These are phyloP conservation scores for Pantherophis guttatus DNA, from an alignment of 2,113 vertebrate genomes.

Conservation along the genomic window DNA sequence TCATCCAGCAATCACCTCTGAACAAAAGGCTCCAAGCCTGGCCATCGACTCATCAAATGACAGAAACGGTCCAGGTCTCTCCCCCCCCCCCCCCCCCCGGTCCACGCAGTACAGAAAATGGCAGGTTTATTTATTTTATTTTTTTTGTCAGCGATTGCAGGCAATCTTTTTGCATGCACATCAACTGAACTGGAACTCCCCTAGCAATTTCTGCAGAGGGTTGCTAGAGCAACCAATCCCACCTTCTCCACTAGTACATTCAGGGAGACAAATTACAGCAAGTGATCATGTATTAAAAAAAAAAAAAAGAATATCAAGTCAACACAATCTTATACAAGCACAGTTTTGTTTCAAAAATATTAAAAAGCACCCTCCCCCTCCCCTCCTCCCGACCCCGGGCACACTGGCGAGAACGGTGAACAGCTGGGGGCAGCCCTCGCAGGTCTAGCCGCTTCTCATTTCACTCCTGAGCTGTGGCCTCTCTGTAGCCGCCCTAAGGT, in stretches of 20 bases:
- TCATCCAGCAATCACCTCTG: not conserved
- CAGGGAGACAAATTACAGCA: constrained; percentile 58
- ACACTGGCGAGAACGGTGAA: constrained; percentile 49
- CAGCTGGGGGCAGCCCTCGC: constrained; percentile 44
- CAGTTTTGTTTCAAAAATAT: constrained; percentile 59
- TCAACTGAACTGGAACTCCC: not conserved
- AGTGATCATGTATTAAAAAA: constrained; percentile 58
- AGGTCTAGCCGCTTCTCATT: constrained; percentile 40
- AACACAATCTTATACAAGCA: constrained; percentile 66
- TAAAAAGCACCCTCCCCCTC: constrained; percentile 46
- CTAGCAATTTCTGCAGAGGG: not conserved
- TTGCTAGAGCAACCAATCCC: not conserved
- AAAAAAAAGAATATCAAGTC: not conserved
- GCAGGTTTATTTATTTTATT: not conserved
- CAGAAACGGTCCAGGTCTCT: not conserved
- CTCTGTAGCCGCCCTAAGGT: constrained; percentile 46
- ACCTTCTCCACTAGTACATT: not conserved
- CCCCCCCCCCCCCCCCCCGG: not conserved
- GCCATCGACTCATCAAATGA: not conserved
- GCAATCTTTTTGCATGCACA: not conserved
- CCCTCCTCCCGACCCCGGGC: constrained; percentile 48
- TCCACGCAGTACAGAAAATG: not conserved
- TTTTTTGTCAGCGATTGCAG: not conserved
- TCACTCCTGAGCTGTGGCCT: not conserved
- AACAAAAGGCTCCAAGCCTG: not conserved